A percentile compares a stretch with the other conserved stretches of the same genome.
Evolutionary conservation across 1,140 invertebrate genomes (phyloP).

Genomic region (Kradibia gibbosae): DNA sequence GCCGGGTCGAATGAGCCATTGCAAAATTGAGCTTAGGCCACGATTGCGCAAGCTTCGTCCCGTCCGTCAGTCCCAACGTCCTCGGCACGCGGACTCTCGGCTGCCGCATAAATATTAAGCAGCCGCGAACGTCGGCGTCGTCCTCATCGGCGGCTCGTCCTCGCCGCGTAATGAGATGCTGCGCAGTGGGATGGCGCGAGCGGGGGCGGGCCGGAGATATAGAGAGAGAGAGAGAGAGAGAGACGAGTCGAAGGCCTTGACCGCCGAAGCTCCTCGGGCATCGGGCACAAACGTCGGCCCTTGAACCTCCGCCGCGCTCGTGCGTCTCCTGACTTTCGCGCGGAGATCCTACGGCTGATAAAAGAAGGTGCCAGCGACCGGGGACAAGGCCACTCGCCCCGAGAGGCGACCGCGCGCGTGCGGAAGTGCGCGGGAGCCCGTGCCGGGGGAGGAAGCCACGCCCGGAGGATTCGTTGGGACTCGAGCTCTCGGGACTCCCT

Average conservation of each 20-base stretch:
- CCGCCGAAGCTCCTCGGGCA: background rate
- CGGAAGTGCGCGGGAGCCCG: background rate
- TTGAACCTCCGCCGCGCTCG: constrained; percentile 32
- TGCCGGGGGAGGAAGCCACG: background rate
- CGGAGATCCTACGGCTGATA: constrained; percentile 13
- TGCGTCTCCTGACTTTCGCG: constrained; percentile 1
- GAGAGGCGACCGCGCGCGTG: background rate
- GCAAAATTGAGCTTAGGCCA: background rate
- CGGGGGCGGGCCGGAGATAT: too few species aligned
- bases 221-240: constrained; percentile 11
- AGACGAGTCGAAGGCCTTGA: constrained; percentile 45
- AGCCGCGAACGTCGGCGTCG: too few species aligned
- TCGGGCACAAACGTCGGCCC: background rate
- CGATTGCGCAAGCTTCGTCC: background rate
- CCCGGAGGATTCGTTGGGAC: background rate
- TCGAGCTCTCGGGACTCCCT: too few species aligned
- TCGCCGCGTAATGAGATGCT: too few species aligned
- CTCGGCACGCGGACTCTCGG: too few species aligned
- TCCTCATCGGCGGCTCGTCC: too few species aligned
- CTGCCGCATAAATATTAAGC: background rate
- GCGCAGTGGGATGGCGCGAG: too few species aligned
- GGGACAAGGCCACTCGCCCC: constrained; percentile 29
- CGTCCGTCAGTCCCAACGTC: background rate
- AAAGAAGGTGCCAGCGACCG: constrained; percentile 40
- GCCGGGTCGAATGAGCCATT: background rate